phyloP scores from a whole-genome alignment of 2,888 invertebrate species.

The Trichopria drosophilae region DNA sequence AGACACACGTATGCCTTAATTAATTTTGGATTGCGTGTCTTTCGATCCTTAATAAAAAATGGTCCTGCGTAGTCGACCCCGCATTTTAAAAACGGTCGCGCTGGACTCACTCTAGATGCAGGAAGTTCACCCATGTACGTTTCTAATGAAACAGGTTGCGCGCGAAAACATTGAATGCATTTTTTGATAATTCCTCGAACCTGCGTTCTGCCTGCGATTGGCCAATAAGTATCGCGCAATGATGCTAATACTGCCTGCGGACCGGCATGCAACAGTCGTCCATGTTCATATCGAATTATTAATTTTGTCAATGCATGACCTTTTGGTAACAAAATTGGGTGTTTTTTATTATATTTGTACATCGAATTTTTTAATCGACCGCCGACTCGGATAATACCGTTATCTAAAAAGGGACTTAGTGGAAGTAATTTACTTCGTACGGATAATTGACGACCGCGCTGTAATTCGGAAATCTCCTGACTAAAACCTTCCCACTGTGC shows the following conservation, averaged over 20 bases:
- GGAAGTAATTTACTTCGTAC: neutral
- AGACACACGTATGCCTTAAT: neutral
- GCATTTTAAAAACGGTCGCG: neutral
- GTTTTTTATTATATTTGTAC: neutral
- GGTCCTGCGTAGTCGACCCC: slow-evolving; percentile 1
- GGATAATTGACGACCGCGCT: too few relatives aligned
- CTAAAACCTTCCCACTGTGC: too few relatives aligned
- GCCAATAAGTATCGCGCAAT: neutral
- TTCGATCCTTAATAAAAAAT: neutral
- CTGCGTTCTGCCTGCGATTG: neutral
- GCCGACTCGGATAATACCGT: neutral
- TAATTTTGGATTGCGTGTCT: neutral
- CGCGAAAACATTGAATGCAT: neutral
- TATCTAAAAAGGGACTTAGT: slow-evolving; percentile 1
- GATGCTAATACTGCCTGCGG: neutral
- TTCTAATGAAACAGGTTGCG: neutral
- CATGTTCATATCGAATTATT: slow-evolving; percentile 1
- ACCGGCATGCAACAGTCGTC: neutral
- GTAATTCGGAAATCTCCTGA: too few relatives aligned
- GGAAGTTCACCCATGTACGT: slow-evolving; percentile 1
- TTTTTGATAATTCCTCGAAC: neutral
- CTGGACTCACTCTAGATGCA: neutral
- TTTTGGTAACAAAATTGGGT: neutral
- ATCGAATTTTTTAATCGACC: neutral
- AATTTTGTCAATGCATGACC: neutral